A percentile compares a stretch with the other conserved stretches of the same genome.
phyloP scores from a whole-genome alignment of 2,113 vertebrate genomes.

The Illadopsis cleaveri region DNA sequence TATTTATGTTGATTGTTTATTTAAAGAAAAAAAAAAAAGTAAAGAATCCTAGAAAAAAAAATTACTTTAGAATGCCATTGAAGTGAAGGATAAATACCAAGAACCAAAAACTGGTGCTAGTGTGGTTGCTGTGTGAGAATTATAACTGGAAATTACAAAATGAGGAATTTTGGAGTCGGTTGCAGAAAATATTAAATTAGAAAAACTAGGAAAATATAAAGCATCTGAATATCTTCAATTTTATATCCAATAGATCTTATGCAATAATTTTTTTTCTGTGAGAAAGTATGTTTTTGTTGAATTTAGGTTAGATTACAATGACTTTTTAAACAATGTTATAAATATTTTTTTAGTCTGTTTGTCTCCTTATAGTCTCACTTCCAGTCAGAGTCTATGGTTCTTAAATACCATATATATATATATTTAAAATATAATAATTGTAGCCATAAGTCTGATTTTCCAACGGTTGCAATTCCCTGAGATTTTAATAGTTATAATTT shows the following conservation, averaged over 20 bases:
- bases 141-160: not conserved
- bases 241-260: not conserved
- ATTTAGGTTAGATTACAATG: not conserved
- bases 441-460: not conserved
- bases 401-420: not conserved
- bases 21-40: not conserved
- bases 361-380: not conserved
- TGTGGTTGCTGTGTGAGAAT: not conserved
- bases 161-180: not conserved
- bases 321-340: not conserved
- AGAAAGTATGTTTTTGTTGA: not conserved
- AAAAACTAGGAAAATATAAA: not conserved
- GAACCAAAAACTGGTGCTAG: not conserved
- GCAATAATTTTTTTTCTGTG: not conserved
- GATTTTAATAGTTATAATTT: not conserved
- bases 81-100: not conserved
- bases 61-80: not conserved
- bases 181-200: not conserved
- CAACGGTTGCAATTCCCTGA: not conserved
- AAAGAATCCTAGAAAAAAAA: not conserved
- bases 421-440: not conserved
- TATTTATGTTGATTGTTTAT: not conserved
- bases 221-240: not conserved
- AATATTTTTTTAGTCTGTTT: not conserved
- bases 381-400: not conserved